Evolutionary conservation across 2,888 invertebrate species (phyloP), one percentile per base, ranked within the genome.

Genomic region (Itoplectis maculator): DNA sequence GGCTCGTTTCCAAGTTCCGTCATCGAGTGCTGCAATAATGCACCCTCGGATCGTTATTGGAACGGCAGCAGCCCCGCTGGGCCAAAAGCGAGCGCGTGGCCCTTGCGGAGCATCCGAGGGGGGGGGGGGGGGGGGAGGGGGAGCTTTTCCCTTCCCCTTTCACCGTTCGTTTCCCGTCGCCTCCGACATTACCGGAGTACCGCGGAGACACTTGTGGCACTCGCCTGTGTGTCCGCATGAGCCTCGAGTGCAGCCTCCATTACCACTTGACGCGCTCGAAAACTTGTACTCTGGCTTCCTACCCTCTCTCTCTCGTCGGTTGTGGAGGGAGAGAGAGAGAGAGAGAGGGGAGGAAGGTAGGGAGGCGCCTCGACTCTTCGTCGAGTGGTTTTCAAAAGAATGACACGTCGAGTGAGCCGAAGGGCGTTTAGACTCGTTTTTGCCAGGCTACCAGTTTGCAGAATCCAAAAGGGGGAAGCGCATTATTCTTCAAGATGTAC

Each of bases 1-100:
- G 83, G 84, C 85, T 80, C 79, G 56, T 70, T 78, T 85, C 86
- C 85, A 86, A 85, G 80, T 83, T 42, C 61, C 40, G 3, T 13
- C 61, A 35, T 59, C 59, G 51, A 77, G 63, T 76, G 29, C n/a
- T 29, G 29, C 5, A 29, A 5, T 5, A 5, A 5, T n/a, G 59
- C 68, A 76, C 74, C 79, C 72, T 76, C 69, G 70, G 78, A 74
- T 85, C 54, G 66, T 78, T 76, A 80, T 85, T 74, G 76, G 76
- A 85, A 70, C 75, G n/a, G n/a, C n/a, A n/a, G n/a, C 49, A 29
- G 3, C 29, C n/a, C n/a, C n/a, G 13, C 75, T 42, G 68, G 37
- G 45, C 40, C 45, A 69, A 59, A 35, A 59, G 37, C 7, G 47
- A 11, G 15, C 7, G 47, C 11, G 15, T 5, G 29, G 18, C 35